Conservation (phyloP, 2,113 vertebrate genomes). For the Speoplatyrhinus poulsoni region DNA sequence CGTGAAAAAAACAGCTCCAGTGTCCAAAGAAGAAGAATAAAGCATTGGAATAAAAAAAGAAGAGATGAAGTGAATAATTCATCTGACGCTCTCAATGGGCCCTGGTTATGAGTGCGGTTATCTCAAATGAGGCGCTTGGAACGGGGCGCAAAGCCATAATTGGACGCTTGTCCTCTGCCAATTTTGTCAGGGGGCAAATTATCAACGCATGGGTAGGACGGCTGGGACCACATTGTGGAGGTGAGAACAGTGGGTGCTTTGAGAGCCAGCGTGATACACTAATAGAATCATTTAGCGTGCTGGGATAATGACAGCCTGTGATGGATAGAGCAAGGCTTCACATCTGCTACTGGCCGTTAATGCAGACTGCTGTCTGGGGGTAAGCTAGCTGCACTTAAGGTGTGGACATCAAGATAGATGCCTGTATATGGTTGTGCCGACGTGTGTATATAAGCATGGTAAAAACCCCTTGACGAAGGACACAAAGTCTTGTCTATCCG, state of each 20-base stretch:
- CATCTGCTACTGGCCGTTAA: constrained; percentile 33
- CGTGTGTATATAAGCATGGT: constrained; percentile 22
- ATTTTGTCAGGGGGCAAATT: constrained; percentile 64
- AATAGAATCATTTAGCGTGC: constrained; percentile 68
- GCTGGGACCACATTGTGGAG: constrained; percentile 59
- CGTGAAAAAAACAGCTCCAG: neutral
- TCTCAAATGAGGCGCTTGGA: constrained; percentile 59
- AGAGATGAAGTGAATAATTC: constrained; percentile 24
- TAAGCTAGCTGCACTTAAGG: constrained; percentile 4
- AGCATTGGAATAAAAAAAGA: neutral
- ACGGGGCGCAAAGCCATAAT: constrained; percentile 67
- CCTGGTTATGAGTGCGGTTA: constrained; percentile 51
- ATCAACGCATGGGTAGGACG: constrained; percentile 63
- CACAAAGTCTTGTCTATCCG: constrained; percentile 24
- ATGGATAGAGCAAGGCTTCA: constrained; percentile 55
- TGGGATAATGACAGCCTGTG: constrained; percentile 58
- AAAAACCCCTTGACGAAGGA: constrained; percentile 24
- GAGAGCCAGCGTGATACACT: constrained; percentile 58
- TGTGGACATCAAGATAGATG: constrained; percentile 2
- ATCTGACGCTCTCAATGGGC: constrained; percentile 41
- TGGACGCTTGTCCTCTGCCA: constrained; percentile 60
- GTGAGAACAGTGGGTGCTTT: constrained; percentile 69
- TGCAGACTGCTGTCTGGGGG: neutral
- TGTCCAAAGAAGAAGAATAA: neutral
- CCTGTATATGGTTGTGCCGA: neutral